Evolutionary conservation across 2,888 invertebrate species (phyloP), one percentile per base, ranked within the genome.

Genomic region (Pycnomerus fuliginosus): DNA sequence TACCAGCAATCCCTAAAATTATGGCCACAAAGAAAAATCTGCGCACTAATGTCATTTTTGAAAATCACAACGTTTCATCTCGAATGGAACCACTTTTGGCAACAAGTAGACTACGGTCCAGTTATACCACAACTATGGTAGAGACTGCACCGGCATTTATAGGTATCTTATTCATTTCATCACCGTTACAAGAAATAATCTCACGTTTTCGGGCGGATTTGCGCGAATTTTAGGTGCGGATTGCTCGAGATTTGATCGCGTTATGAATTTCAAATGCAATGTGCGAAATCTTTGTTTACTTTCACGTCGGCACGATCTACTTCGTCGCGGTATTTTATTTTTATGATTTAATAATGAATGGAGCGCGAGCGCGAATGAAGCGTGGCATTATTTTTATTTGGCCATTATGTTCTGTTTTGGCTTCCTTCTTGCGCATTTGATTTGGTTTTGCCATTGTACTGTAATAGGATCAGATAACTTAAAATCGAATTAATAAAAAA

Each of bases 91-190:
- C 12, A n/a, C 23, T 30, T 38, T 38, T 38, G 41, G 28, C 16
- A 34, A 41, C 31, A 41, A 34, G 41, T 41, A 20, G 41, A 41
- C 7, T 41, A 22, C 33, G 27, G 41, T 41, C 41, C 41, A 27
- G 41, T 41, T 41, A 41, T 25, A 41, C 28, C 41, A n/a, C n/a
- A n/a, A n/a, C n/a, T n/a, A n/a, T 31, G 38, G 24, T 38, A n/a
- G n/a, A 31, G 31, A 39, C 23, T 16, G 24, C 25, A 39, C 32
- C 39, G 25, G 25, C 24, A 32, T 34, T 41, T 16, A 17, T n/a
- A n/a, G n/a, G n/a, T n/a, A n/a, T n/a, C n/a, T 41, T 28, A 33
- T 39, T 28, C 39, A 39, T 23, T 34, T 41, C 41, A 33, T 41
- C 34, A 41, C 20, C 20, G 20, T 7, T 7, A 7, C 5, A 5